Evolutionary conservation across 2,797 vertebrate genomes (phyloP), one percentile per base, ranked within the genome.

Genomic region (Eospalax fontanierii): DNA sequence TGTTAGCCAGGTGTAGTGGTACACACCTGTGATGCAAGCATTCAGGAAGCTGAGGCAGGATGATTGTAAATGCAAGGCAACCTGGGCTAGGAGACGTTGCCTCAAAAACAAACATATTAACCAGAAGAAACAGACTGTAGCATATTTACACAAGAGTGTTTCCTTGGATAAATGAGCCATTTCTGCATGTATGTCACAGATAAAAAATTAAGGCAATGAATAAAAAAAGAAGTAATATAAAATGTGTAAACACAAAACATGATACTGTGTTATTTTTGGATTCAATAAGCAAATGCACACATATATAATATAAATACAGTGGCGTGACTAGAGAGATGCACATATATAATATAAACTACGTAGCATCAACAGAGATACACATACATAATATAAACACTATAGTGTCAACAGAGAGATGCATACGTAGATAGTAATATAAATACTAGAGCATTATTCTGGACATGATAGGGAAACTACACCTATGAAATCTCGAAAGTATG

Each of bases 131-230:
- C 73, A 75, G 75, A n/a, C 59, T 85, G 46, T 65, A 24, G 16
- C 63, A 59, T 70, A 84, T 71, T 89, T 7, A 57, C 46, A 76
- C 4, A 71, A 8, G 43, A 70, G 87, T 38, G 22, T 88, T 26
- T 33, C 46, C 28, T 46, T 87, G 61, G 46, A 54, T 46, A 85
- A 80, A 73, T 81, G 57, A 84, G 2, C 28, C 43, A 73, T 24
- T 76, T 90, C n/a, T 66, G 1, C 14, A n/a, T 81, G 18, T 88
- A 63, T 74, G 54, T 85, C 70, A 71, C 43, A 33, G 22, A 16
- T 83, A 82, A 43, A 75, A 95, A 82, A 79, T 85, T 73, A 92
- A 68, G 75, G 54, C 90, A 15, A 73, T 43, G 43, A 83, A 33
- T 86, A 89, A 66, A 46, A 85, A 94, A n/a, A 79, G 9, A 84